Evolutionary conservation across 2,797 vertebrate genomes (phyloP).

Genomic region (Chelidonichthys spinosus): DNA sequence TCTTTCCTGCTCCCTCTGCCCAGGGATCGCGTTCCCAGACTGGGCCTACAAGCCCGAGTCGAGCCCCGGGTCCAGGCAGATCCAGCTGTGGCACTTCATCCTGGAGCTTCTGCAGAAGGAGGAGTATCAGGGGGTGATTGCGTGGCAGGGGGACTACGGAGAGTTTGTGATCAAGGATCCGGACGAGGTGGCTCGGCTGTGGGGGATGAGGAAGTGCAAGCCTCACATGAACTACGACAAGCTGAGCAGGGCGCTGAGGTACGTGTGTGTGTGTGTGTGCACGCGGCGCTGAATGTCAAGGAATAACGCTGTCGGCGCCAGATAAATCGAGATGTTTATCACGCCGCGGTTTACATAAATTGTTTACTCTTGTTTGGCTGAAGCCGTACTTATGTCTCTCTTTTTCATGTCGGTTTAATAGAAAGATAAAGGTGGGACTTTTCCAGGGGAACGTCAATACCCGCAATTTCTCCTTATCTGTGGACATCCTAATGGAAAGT

Average conservation of each 20-base stretch:
- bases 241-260: constrained; percentile 92
- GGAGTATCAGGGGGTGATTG: constrained; percentile 92
- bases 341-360: constrained; percentile 53
- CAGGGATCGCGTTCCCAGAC: constrained; percentile 94
- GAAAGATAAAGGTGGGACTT: constrained; percentile 72
- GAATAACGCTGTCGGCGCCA: constrained; percentile 24
- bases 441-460: constrained; percentile 76
- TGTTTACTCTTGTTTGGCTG: constrained; percentile 47
- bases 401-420: constrained; percentile 54
- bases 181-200: constrained; percentile 93
- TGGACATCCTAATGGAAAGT: constrained; percentile 82
- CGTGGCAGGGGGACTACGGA: constrained; percentile 95
- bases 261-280: constrained; percentile 39
- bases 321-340: constrained; percentile 60
- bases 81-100: constrained; percentile 97
- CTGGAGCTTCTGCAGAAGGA: constrained; percentile 94
- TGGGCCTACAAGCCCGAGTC: constrained; percentile 97
- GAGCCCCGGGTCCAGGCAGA: constrained; percentile 93
- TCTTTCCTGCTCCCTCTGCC: constrained; percentile 56
- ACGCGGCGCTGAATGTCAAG: constrained; percentile 44
- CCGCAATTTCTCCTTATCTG: constrained; percentile 82
- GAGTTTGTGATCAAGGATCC: constrained; percentile 97
- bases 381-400: constrained; percentile 47
- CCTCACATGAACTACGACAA: constrained; percentile 99
- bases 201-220: constrained; percentile 95